Percentiles rank a stretch among this genome's conserved stretches.
Conservation (phyloP, 2,888 invertebrate species). For the Aplocera efformata region DNA sequence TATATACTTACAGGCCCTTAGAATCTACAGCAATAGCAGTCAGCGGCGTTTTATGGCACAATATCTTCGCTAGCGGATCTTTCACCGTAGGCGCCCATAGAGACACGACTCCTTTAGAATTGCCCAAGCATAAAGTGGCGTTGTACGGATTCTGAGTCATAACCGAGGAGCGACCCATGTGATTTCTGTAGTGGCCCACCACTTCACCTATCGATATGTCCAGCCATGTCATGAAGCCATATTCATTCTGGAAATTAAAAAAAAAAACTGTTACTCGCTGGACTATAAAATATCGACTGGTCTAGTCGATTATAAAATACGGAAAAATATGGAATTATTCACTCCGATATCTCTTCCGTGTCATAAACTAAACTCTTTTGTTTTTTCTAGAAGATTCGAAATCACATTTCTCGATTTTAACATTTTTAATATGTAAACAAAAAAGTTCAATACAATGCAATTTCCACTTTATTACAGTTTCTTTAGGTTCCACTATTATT, state of each 20-base stretch:
- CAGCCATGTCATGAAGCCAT: conserved; percentile 93
- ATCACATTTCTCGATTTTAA: too few relatives aligned
- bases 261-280: too few relatives aligned
- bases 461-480: too few relatives aligned
- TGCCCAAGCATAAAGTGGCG: conserved; percentile 94
- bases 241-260: conserved; percentile 76
- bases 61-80: conserved; percentile 93
- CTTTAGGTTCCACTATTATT: too few relatives aligned
- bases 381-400: too few relatives aligned
- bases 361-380: too few relatives aligned
- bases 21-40: conserved; percentile 91
- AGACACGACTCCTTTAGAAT: conserved; percentile 93
- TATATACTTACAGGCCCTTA: conserved; percentile 85
- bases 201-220: conserved; percentile 97
- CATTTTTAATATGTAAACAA: too few relatives aligned
- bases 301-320: too few relatives aligned
- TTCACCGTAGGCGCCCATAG: conserved; percentile 96
- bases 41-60: conserved; percentile 93
- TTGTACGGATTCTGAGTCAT: conserved; percentile 98
- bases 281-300: too few relatives aligned
- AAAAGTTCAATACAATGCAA: too few relatives aligned
- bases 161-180: conserved; percentile 87
- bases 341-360: too few relatives aligned
- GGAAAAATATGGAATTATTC: too few relatives aligned
- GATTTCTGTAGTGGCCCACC: conserved; percentile 88